phyloP scores from a whole-genome alignment of 1,140 invertebrate genomes.

The Pogonomyrmex californicus region DNA sequence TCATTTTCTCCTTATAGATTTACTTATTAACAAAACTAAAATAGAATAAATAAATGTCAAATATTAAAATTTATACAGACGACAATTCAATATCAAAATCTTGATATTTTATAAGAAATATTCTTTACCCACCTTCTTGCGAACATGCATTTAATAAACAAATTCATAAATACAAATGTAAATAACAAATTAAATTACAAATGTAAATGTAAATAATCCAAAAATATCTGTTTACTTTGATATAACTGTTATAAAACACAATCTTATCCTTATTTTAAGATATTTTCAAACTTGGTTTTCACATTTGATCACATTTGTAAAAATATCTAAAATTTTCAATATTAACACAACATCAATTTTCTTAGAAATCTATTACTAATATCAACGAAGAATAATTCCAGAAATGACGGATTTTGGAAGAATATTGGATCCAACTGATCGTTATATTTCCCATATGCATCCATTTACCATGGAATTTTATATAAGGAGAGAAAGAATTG shows the following conservation, averaged over 20 bases:
- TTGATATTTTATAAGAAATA: neutral
- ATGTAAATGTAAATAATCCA: neutral
- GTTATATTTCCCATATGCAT: conserved; percentile 64
- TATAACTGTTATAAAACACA: neutral
- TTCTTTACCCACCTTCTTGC: neutral
- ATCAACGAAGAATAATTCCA: neutral
- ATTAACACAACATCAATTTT: neutral
- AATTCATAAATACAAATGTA: neutral
- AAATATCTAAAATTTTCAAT: neutral
- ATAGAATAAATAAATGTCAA: neutral
- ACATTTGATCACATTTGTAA: neutral
- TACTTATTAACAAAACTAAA: neutral
- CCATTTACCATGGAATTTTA: conserved; percentile 40
- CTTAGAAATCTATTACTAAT: neutral
- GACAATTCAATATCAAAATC: neutral
- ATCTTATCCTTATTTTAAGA: neutral
- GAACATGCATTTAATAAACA: neutral
- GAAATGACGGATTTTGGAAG: conserved; percentile 45
- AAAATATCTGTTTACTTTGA: neutral
- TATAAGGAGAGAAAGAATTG: conserved; percentile 56
- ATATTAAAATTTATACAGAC: neutral
- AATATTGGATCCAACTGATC: conserved; percentile 63
- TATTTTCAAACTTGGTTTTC: conserved; percentile 14
- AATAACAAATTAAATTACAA: neutral
- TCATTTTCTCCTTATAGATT: neutral